Conservation (phyloP, 2,797 vertebrate species). For the Microctenopoma lineatum region DNA sequence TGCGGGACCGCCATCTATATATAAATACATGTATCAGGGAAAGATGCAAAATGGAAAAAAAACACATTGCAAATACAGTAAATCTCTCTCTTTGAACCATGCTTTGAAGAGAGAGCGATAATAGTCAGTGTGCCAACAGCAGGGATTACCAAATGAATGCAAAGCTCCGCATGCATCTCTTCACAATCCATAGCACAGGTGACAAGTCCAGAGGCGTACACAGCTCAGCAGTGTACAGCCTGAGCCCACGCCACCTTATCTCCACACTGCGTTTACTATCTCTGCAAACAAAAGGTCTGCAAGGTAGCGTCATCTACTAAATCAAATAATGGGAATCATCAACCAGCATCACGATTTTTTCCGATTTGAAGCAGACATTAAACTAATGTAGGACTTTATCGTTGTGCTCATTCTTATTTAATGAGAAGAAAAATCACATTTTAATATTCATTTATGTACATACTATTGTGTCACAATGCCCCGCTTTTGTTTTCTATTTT, state of each 20-base stretch:
- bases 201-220: slow-evolving; percentile 27
- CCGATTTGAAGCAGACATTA: not conserved
- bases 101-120: slow-evolving; percentile 51
- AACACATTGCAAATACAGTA: not conserved
- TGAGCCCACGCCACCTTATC: slow-evolving; percentile 28
- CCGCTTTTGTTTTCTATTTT: slow-evolving; percentile 12
- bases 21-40: no score
- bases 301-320: slow-evolving; percentile 1
- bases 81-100: slow-evolving; percentile 22
- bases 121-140: slow-evolving; percentile 46
- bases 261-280: slow-evolving; percentile 9
- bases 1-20: no score
- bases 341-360: not conserved
- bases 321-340: not conserved
- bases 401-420: not conserved
- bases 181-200: slow-evolving; percentile 46
- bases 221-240: slow-evolving; percentile 7
- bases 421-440: not conserved
- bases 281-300: slow-evolving; percentile 7
- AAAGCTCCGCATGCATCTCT: slow-evolving; percentile 46
- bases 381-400: not conserved
- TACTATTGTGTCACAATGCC: slow-evolving; percentile 1
- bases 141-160: slow-evolving; percentile 64
- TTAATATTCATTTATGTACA: slow-evolving; percentile 3
- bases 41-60: not conserved